These are phyloP conservation scores for Eumerus sabulonum DNA, from an alignment of 2,888 invertebrate species.

Conservation along the genomic window DNA sequence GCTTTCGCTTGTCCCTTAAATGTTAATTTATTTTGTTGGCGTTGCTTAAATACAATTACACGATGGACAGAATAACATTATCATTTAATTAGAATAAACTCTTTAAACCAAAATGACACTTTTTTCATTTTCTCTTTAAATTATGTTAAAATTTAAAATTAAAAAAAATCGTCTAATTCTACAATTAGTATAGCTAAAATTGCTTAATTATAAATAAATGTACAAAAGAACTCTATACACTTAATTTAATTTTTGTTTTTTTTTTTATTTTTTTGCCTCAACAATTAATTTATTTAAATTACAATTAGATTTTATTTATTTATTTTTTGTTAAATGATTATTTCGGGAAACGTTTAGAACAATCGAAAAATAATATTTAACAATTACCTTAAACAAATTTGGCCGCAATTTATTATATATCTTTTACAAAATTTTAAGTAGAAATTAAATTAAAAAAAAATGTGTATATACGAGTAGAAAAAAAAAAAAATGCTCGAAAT, in stretches of 20 bases:
- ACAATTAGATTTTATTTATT: constrained; percentile 45
- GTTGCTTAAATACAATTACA: constrained; percentile 44
- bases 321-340: no score
- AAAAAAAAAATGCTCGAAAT: constrained; percentile 26
- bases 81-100: constrained; percentile 19
- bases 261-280: background rate
- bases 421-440: constrained; percentile 24
- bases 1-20: constrained; percentile 51
- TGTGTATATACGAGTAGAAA: constrained; percentile 31
- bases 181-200: constrained; percentile 48
- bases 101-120: constrained; percentile 64
- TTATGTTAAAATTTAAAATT: constrained; percentile 31
- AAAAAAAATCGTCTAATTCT: constrained; percentile 47
- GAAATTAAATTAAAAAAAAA: constrained; percentile 10
- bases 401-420: constrained; percentile 55
- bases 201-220: constrained; percentile 53
- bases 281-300: constrained; percentile 22
- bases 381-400: constrained; percentile 65
- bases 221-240: constrained; percentile 65
- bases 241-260: constrained; percentile 15
- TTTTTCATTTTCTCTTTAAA: constrained; percentile 32
- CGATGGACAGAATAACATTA: constrained; percentile 59
- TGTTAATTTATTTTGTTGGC: constrained; percentile 32
- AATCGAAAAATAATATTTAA: constrained; percentile 59
- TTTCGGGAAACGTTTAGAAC: constrained; percentile 34